Conservation (phyloP, 2,113 vertebrate genomes). For the Hystrix cristata region DNA sequence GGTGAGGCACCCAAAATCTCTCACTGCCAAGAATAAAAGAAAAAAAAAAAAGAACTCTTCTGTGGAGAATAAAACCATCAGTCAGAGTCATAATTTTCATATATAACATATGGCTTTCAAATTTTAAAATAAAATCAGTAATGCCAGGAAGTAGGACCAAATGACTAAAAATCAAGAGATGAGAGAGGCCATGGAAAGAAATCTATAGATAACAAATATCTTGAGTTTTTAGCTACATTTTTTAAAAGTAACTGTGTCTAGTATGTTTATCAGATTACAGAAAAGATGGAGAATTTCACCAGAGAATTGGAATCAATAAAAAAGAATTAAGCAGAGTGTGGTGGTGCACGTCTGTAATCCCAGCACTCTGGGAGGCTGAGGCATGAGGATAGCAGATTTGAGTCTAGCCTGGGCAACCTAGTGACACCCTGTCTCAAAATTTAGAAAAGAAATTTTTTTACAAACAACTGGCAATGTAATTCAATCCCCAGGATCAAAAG, state of each 20-base stretch:
- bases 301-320: slow-evolving; percentile 41
- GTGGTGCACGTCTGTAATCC: background rate
- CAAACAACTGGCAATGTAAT: background rate
- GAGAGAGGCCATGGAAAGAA: slow-evolving; percentile 16
- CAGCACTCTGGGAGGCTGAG: background rate
- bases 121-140: background rate
- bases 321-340: background rate
- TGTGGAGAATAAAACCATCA: background rate
- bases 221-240: background rate
- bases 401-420: background rate
- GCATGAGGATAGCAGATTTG: background rate
- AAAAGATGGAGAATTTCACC: slow-evolving; percentile 22
- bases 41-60: slow-evolving; percentile 38
- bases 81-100: background rate
- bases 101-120: background rate
- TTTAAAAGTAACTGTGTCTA: background rate
- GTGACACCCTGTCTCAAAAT: background rate
- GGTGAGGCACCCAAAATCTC: background rate
- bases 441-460: background rate
- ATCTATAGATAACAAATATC: background rate
- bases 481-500: background rate
- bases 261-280: slow-evolving; percentile 32
- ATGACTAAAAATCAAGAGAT: slow-evolving; percentile 54
- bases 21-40: background rate
- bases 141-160: background rate